Evolutionary conservation across 2,888 invertebrate genomes (phyloP).

Genomic region (Trachelus iudaicus): DNA sequence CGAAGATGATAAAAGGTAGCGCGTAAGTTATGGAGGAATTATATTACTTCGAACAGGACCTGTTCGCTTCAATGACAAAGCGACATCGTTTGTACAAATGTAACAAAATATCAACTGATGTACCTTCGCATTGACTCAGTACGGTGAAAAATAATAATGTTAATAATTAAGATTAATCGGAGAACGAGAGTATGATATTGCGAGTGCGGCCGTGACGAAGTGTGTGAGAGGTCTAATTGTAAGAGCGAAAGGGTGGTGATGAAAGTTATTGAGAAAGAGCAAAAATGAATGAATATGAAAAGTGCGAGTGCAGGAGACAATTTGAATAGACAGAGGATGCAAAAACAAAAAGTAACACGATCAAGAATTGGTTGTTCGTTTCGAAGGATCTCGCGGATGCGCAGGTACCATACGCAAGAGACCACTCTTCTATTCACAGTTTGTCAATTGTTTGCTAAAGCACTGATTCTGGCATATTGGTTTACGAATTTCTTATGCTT

Average conservation of each 20-base stretch:
- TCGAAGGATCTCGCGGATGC: conserved; percentile 21
- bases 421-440: conserved; percentile 13
- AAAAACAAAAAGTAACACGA: background rate
- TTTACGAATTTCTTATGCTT: conserved; percentile 32
- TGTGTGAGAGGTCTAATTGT: no score
- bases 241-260: background rate
- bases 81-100: conserved; percentile 34
- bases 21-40: background rate
- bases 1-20: conserved; percentile 24
- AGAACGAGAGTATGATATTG: background rate
- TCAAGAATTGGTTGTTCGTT: conserved; percentile 7
- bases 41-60: conserved; percentile 9
- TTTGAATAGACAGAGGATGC: background rate
- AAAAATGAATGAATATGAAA: background rate
- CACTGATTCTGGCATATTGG: conserved; percentile 23
- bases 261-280: conserved; percentile 6
- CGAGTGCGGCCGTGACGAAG: background rate
- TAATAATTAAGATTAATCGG: conserved; percentile 7
- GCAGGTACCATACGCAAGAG: conserved; percentile 25
- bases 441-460: conserved; percentile 29
- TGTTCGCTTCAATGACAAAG: conserved; percentile 20
- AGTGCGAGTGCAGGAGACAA: background rate
- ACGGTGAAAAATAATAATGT: conserved; percentile 21
- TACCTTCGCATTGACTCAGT: conserved; percentile 28
- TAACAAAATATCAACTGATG: conserved; percentile 25